These are phyloP conservation scores for Glaucopsyche alexis DNA, from an alignment of 2,888 invertebrate species.

Conservation along the genomic window DNA sequence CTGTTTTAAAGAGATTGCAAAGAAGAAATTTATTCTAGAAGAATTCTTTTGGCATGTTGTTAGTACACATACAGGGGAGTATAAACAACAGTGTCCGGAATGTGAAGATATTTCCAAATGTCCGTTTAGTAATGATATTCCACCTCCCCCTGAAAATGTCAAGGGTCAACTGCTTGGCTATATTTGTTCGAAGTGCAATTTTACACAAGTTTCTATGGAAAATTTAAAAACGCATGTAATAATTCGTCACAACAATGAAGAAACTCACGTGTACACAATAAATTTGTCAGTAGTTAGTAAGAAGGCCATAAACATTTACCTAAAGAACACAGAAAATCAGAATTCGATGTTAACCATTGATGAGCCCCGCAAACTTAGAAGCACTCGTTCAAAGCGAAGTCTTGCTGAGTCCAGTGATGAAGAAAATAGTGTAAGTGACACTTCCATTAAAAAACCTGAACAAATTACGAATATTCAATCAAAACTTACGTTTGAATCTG, in stretches of 20 bases:
- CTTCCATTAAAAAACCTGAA: conserved; percentile 31
- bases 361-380: conserved; percentile 49
- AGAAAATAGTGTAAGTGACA: conserved; percentile 31
- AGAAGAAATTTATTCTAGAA: conserved; percentile 54
- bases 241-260: conserved; percentile 72
- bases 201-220: conserved; percentile 82
- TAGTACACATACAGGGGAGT: conserved; percentile 88
- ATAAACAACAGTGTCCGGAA: conserved; percentile 81
- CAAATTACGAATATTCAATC: conserved; percentile 48
- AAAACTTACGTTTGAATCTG: conserved; percentile 63
- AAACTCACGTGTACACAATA: conserved; percentile 69
- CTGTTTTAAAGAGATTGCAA: conserved; percentile 62
- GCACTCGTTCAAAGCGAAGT: conserved; percentile 50
- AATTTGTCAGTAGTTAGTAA: conserved; percentile 60
- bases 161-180: conserved; percentile 77
- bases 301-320: conserved; percentile 47
- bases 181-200: conserved; percentile 87
- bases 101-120: conserved; percentile 71
- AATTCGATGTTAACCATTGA: conserved; percentile 35
- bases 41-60: conserved; percentile 86
- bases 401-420: conserved; percentile 45
- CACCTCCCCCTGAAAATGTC: conserved; percentile 61
- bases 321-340: conserved; percentile 40
- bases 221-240: conserved; percentile 83
- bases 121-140: conserved; percentile 62